A percentile compares a stretch with the other conserved stretches of the same genome.
phyloP scores from a whole-genome alignment of 2,113 vertebrate species.

The Percopsis transmontana region DNA sequence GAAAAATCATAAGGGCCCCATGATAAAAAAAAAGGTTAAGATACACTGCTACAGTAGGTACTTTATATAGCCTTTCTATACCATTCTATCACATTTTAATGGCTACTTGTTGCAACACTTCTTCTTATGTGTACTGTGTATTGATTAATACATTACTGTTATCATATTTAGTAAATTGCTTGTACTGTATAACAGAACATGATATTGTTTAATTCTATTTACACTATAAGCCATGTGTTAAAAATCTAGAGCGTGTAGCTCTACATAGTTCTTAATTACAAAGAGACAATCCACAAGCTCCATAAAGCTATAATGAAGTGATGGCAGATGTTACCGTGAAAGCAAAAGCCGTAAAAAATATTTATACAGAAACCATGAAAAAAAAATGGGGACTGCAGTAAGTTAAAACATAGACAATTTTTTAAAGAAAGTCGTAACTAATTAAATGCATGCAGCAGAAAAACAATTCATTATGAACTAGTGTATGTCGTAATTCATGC shows the following conservation, averaged over 20 bases:
- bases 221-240: neutral
- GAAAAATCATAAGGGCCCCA: no score
- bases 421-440: constrained; percentile 6
- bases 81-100: no score
- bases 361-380: constrained; percentile 15
- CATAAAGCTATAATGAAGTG: neutral
- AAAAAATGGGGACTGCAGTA: constrained; percentile 5
- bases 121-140: neutral
- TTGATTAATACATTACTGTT: neutral
- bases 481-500: constrained; percentile 35
- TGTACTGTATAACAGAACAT: neutral
- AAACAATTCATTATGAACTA: neutral
- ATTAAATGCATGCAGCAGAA: constrained; percentile 44
- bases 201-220: neutral
- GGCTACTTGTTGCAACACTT: no score
- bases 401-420: constrained; percentile 14
- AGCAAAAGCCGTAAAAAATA: neutral
- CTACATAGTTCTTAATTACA: neutral
- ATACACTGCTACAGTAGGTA: no score
- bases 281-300: neutral
- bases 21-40: no score
- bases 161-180: neutral
- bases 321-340: neutral
- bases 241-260: neutral
- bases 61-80: no score